These are phyloP conservation scores for Lagopus leucura DNA, from an alignment of 2,113 vertebrate genomes.

Conservation along the genomic window DNA sequence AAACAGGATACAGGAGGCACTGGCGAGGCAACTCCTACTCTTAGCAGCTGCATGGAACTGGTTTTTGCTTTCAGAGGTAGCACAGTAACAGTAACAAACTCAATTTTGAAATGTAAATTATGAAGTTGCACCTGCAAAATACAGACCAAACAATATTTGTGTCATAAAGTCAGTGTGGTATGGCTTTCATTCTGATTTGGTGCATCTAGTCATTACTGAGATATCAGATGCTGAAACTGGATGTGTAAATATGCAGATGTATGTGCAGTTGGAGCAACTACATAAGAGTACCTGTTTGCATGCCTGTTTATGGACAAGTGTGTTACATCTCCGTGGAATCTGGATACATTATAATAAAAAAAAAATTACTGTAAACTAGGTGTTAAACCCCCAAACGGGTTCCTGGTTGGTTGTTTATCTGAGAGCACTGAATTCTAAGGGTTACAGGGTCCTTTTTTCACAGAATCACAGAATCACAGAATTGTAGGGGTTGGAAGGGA, in stretches of 20 bases:
- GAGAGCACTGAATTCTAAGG: neutral
- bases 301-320: neutral
- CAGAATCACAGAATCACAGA: no score
- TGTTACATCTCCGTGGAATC: neutral
- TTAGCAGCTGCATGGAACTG: neutral
- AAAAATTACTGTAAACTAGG: neutral
- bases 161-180: accelerated
- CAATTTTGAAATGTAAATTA: neutral
- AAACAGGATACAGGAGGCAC: neutral
- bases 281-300: neutral
- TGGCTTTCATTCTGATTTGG: neutral
- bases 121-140: neutral
- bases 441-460: neutral
- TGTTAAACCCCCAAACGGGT: neutral
- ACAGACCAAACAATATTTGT: accelerated
- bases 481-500: no score
- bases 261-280: neutral
- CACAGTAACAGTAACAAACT: neutral
- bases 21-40: neutral
- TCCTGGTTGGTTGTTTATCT: neutral
- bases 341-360: neutral
- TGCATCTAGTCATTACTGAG: neutral
- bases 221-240: neutral
- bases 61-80: neutral
- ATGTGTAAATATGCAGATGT: constrained; percentile 10